Conservation (phyloP, 2,113 vertebrate species). For the Equus quagga region DNA sequence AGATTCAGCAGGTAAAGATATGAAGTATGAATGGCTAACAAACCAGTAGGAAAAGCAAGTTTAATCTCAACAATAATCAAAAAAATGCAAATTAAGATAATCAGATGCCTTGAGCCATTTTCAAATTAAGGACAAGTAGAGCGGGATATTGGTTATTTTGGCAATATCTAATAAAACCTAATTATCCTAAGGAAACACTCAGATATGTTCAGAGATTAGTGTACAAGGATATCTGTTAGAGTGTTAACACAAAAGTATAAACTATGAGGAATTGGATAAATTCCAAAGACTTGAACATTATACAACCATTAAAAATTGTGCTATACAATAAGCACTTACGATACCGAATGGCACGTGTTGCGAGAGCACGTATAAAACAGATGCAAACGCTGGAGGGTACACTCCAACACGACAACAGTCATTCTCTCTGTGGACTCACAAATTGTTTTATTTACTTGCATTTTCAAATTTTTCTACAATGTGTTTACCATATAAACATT, state of each 20-base stretch:
- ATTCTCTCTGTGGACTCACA: neutral
- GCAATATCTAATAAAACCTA: neutral
- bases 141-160: neutral
- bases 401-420: neutral
- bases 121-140: neutral
- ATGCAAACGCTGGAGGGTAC: neutral
- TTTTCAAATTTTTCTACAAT: neutral
- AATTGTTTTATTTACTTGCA: constrained; percentile 17
- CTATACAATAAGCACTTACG: neutral
- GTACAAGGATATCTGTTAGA: neutral
- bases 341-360: neutral
- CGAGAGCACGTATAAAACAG: neutral
- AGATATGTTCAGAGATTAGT: neutral
- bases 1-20: constrained; percentile 30
- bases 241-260: neutral
- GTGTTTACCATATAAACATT: neutral
- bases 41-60: neutral
- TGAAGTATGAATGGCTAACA: neutral
- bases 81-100: constrained; percentile 1
- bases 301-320: neutral
- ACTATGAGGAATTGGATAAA: neutral
- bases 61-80: neutral
- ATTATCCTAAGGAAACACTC: neutral
- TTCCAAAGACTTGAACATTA: neutral
- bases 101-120: neutral